Percentiles rank a stretch among this genome's conserved stretches.
Conservation (phyloP, 2,888 invertebrate genomes). For the Cylloceria caligata region DNA sequence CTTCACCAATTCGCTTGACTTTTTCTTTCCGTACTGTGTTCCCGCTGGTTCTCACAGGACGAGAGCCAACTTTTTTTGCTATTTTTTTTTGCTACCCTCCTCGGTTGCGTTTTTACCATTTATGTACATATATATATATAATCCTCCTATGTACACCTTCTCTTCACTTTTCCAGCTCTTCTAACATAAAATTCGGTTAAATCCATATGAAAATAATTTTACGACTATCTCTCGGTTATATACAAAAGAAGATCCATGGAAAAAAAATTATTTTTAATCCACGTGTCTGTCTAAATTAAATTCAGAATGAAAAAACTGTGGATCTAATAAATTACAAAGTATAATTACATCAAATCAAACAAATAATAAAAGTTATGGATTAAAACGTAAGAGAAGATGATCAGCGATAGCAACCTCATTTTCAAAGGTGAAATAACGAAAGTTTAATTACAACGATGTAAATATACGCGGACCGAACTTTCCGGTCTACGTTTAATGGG, state of each 20-base stretch:
- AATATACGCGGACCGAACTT: no score
- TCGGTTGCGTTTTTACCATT: conserved; percentile 23
- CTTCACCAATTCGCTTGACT: conserved; percentile 30
- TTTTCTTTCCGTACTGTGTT: conserved; percentile 20
- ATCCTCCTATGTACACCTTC: no score
- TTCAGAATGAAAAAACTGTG: background rate
- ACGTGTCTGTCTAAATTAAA: conserved; percentile 9
- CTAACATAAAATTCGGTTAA: conserved; percentile 64
- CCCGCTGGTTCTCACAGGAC: conserved; percentile 10
- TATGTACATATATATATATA: conserved; percentile 33
- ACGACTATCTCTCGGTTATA: background rate
- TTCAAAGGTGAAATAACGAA: no score
- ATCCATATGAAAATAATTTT: conserved; percentile 32
- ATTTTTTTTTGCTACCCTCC: conserved; percentile 58
- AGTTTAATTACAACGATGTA: no score
- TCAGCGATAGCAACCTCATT: no score
- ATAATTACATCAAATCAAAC: background rate
- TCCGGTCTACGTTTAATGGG: no score
- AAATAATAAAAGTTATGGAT: background rate
- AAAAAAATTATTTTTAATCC: background rate
- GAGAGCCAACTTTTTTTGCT: conserved; percentile 52
- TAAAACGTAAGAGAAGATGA: no score
- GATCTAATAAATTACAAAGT: background rate
- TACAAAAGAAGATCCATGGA: background rate
- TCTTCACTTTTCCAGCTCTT: conserved; percentile 32